These are phyloP conservation scores for Microcebus lehilahytsara DNA, from an alignment of 2,113 vertebrate genomes.

Conservation along the genomic window DNA sequence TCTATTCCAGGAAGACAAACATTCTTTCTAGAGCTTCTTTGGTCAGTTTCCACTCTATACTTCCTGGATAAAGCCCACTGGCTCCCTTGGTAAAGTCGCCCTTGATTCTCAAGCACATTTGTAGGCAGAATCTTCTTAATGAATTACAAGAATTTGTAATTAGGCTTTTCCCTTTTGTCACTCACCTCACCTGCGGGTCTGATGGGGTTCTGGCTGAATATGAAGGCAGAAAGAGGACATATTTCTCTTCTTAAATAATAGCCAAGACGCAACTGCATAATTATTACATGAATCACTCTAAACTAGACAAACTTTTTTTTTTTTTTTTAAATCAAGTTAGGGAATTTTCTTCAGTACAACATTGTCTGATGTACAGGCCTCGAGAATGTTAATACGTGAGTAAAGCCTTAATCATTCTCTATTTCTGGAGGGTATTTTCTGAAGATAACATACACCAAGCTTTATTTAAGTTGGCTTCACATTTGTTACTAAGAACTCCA, in stretches of 20 bases:
- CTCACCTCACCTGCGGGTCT: background rate
- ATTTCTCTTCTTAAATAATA: background rate
- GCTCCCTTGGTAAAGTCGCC: background rate
- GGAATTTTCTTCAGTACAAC: background rate
- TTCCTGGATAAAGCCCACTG: background rate
- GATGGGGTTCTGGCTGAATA: background rate
- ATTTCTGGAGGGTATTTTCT: background rate
- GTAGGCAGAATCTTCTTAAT: background rate
- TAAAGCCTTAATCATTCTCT: background rate
- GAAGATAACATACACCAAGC: background rate
- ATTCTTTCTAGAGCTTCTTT: background rate
- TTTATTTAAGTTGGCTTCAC: background rate
- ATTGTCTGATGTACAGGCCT: background rate
- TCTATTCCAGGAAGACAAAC: background rate
- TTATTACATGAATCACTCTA: background rate
- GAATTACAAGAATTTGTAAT: too few species aligned
- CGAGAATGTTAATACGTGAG: background rate
- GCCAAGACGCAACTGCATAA: background rate
- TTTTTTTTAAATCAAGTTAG: background rate
- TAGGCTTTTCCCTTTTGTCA: background rate
- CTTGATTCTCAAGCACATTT: background rate
- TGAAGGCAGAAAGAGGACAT: background rate
- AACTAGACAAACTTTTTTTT: background rate
- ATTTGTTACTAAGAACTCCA: background rate
- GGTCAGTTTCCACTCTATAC: background rate